Evolutionary conservation across 2,113 vertebrate species (phyloP).

Genomic region (Piprites chloris): DNA sequence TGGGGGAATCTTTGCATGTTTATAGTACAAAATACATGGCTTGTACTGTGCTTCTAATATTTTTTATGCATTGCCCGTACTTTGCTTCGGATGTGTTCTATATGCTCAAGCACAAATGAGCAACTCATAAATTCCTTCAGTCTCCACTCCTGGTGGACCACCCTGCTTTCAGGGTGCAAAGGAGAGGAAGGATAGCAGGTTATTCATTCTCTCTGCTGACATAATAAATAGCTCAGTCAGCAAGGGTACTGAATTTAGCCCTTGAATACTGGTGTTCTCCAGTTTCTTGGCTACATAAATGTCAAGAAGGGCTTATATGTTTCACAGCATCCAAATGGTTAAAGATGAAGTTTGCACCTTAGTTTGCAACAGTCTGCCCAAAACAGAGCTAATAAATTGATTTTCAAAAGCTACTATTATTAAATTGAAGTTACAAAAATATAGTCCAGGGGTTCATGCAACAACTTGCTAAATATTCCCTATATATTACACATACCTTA

Average conservation of each 20-base stretch:
- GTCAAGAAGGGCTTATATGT: not conserved
- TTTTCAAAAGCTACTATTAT: not conserved
- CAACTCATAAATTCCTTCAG: not conserved
- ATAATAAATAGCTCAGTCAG: not conserved
- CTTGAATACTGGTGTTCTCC: not conserved
- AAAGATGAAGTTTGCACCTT: not conserved
- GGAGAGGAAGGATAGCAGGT: not conserved
- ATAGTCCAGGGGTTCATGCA: not conserved
- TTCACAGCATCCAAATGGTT: conserved; percentile 17
- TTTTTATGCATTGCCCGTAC: not conserved
- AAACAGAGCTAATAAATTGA: not conserved
- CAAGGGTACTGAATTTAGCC: not conserved
- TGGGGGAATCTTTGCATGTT: conserved; percentile 22
- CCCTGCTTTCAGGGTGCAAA: not conserved
- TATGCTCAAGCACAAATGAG: not conserved
- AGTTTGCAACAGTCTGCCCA: not conserved
- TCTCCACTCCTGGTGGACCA: not conserved
- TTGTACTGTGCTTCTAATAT: not conserved
- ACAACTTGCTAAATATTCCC: not conserved
- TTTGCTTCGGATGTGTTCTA: not conserved
- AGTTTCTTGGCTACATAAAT: not conserved
- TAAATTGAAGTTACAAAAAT: not conserved
- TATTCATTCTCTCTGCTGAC: not conserved
- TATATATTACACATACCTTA: not conserved
- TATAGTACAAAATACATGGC: not conserved